Conservation (phyloP, 2,113 vertebrate species). For the Emydocephalus ijimae region DNA sequence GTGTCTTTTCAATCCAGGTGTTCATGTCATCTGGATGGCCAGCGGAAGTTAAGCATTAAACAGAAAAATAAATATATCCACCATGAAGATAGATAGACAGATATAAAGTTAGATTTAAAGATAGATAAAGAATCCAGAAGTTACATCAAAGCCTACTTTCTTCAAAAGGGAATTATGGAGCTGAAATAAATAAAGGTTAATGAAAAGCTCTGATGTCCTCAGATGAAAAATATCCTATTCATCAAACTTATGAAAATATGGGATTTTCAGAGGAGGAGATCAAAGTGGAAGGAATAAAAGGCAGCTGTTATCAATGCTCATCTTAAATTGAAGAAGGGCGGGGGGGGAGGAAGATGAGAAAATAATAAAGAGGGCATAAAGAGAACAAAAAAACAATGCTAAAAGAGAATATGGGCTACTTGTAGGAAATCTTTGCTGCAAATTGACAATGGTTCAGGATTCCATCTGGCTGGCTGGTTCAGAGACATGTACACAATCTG, state of each 20-base stretch:
- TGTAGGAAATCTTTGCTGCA: neutral
- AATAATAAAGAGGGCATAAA: neutral
- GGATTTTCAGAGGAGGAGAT: constrained; percentile 35
- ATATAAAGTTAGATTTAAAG: too few species aligned
- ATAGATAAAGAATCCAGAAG: constrained; percentile 13
- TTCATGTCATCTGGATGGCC: neutral
- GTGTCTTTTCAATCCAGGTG: neutral
- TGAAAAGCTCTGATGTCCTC: constrained; percentile 44
- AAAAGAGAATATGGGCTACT: neutral
- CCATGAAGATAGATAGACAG: too few species aligned
- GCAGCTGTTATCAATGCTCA: constrained; percentile 6
- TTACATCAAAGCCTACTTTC: constrained; percentile 25
- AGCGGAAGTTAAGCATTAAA: neutral
- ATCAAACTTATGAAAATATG: constrained; percentile 24
- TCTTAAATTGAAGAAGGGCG: neutral
- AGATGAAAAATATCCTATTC: constrained; percentile 55
- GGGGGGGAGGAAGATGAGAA: neutral
- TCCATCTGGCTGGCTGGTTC: neutral
- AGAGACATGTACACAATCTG: neutral
- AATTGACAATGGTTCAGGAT: neutral
- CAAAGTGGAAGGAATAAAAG: constrained; percentile 10
- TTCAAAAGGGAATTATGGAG: constrained; percentile 40
- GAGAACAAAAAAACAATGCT: neutral
- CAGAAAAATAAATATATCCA: neutral
- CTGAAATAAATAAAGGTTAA: constrained; percentile 44